Base-by-base conservation (phyloP, 2,113 vertebrate genomes). In the Platysternon megacephalum region DNA sequence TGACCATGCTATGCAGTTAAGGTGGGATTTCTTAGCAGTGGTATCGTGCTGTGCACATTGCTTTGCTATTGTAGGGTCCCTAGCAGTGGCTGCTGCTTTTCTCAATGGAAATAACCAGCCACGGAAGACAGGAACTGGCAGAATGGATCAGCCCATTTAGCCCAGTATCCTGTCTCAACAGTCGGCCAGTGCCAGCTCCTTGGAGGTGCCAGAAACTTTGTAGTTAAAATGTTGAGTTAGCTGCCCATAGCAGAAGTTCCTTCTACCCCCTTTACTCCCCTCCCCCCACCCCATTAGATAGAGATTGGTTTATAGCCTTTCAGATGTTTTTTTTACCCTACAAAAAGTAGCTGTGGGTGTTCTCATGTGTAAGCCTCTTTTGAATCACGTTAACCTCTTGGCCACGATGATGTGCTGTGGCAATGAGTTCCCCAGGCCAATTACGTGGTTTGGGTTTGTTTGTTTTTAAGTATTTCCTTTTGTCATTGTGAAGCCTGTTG, bases 261-360 rank as follows among this genome's bases (percentile, higher is more conserved):
- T 42, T 48, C 83, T 48, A 56, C 29, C 5, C 86, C 22, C 78
- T 17, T 32, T 46, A 44, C 78, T 51, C 14, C 16, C 21, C 12
- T 21, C 19, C 4, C 84, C 19, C 26, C n/a, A n/a, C n/a, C n/a
- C 3, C 1, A 0, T 32, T 29, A 53, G 32, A 68, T 22, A 4
- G 5, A 85, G 55, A 44, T 44, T 46, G 35, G 1, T 7, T 76
- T 35, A 26, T 0, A 35, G 1, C 78, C 61, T 49, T 44, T 32
- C 55, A 19, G 1, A 17, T 2, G 28, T 74, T 72, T 10, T 39
- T 22, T 84, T 46, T 28, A 7, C 58, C 52, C 1, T 2, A 2
- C 81, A 39, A 12, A 90, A 61, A 1, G 48, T 3, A 49, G 82
- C 29, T 24, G 32, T 13, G 24, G 39, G 4, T 72, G 42, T 78